Evolutionary conservation across 2,888 invertebrate genomes (phyloP), one percentile per base, ranked within the genome.

Genomic region (Drosophila koepferae): DNA sequence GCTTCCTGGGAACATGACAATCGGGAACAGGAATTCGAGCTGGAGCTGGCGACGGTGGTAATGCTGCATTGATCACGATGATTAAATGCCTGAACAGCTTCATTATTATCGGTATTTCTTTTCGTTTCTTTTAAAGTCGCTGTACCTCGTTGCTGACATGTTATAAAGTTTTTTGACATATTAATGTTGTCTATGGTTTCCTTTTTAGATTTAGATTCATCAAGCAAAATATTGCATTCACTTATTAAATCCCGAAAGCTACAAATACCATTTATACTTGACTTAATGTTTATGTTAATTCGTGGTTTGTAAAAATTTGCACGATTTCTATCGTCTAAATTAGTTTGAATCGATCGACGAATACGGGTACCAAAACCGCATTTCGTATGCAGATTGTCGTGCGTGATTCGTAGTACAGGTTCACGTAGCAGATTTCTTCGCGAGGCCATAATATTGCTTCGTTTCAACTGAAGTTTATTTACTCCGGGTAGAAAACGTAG

Each of bases 1-100:
- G 96, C 97, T 92, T 98, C 96, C 86, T 97, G 96, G 0, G 98
- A 97, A 92, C 98, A 98, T 58, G 95, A 78, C 55, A 69, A 77
- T 28, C 43, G 75, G 34, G 63, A 73, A 48, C 48, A 56, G 23
- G 62, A 55, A 51, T 23, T 34, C 6, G 34, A 18, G 10, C 36
- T 75, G 36, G 60, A 70, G 49, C 46, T 60, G 31, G 65, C 3
- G n/a, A 34, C 1, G 18, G 31, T 51, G 12, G 36, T 40, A 34
- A 56, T 55, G 4, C 49, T n/a, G 14, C 65, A 16, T 28, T 55
- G 61, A 12, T 56, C 62, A 5, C 61, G 61, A 28, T n/a, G 6
- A 28, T 38, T 59, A 3, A 43, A 18, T n/a, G 23, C 44, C n/a
- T 53, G 67, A 16, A 43, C 34, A 54, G 49, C 56, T 31, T 23